A percentile compares a stretch with the other conserved stretches of the same genome.
Evolutionary conservation across 2,888 invertebrate species (phyloP).

Genomic region (Microctonus aethiopoides): DNA sequence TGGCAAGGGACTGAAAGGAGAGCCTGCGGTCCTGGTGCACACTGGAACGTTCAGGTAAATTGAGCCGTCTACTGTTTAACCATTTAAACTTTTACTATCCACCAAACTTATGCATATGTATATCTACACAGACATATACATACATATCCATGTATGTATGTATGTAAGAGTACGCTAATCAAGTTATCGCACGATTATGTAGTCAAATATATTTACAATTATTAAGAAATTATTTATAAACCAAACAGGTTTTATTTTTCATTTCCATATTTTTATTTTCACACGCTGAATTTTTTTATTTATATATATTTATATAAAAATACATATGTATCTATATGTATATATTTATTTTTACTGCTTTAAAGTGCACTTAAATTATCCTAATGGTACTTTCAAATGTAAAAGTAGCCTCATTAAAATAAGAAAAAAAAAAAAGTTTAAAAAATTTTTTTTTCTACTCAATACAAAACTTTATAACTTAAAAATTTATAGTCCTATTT

Average conservation of each 20-base stretch:
- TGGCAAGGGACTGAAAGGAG: slow-evolving; percentile 66
- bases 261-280: neutral
- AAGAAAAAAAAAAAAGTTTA: neutral
- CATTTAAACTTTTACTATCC: neutral
- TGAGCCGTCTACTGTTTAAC: slow-evolving; percentile 21
- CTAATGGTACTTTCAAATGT: neutral
- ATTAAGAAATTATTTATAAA: neutral
- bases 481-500: neutral
- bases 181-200: neutral
- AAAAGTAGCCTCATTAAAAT: neutral
- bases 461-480: neutral
- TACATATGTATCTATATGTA: too few relatives aligned
- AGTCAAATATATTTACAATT: neutral
- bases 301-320: too few relatives aligned
- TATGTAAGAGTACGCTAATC: neutral
- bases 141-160: neutral
- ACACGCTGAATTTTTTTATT: too few relatives aligned
- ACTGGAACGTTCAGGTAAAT: slow-evolving; percentile 83
- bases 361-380: neutral
- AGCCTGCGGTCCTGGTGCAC: slow-evolving; percentile 74
- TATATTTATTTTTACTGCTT: neutral
- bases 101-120: neutral
- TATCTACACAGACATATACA: neutral
- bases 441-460: neutral
- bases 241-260: neutral